phyloP scores from a whole-genome alignment of 2,888 invertebrate genomes.

The Danaus chrysippus region DNA sequence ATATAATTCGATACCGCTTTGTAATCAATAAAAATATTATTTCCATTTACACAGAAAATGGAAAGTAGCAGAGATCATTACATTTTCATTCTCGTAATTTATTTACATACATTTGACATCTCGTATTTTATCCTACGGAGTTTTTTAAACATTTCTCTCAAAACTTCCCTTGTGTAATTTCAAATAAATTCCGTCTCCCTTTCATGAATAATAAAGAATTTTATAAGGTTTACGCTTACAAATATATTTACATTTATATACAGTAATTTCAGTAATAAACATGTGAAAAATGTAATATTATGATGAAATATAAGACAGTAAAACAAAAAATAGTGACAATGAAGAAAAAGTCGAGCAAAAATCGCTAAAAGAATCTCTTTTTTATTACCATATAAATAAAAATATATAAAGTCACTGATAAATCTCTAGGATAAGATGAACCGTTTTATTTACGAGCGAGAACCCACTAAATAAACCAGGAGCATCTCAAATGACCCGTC shows the following conservation, averaged over 20 bases:
- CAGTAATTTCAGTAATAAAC: not conserved
- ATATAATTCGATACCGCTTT: no score
- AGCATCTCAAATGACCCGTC: not conserved
- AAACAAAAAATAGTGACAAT: no score
- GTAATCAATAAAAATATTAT: no score
- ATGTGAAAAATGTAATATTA: not conserved
- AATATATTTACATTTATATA: not conserved
- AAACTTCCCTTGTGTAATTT: not conserved
- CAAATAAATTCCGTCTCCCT: not conserved
- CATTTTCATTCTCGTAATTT: no score
- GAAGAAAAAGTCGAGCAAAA: no score
- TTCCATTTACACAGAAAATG: no score
- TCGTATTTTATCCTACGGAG: not conserved
- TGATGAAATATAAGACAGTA: no score
- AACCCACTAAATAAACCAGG: not conserved
- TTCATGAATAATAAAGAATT: conserved; percentile 9
- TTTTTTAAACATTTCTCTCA: conserved; percentile 6
- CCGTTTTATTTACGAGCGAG: not conserved
- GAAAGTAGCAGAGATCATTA: no score
- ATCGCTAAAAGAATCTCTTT: no score
- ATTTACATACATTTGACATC: not conserved
- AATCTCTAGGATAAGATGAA: no score
- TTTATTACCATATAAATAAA: no score
- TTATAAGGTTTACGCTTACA: not conserved
- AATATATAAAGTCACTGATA: no score